A percentile compares a stretch with the other conserved stretches of the same genome.
Conservation (phyloP, 1,140 invertebrate species). For the Anadara kagoshimensis region DNA sequence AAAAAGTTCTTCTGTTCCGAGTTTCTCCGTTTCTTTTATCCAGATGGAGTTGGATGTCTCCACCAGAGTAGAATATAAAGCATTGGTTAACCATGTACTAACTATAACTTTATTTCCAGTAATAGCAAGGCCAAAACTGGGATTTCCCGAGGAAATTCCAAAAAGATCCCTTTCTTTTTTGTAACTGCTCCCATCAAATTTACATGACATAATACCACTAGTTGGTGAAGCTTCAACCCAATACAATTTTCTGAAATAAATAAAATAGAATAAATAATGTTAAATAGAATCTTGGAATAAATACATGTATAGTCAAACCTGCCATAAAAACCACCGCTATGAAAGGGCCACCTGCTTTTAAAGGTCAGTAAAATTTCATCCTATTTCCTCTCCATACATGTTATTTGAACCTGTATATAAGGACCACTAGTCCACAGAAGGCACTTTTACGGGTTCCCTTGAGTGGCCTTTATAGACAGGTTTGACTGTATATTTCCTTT, state of each 20-base stretch:
- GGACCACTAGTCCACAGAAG: too few relatives aligned
- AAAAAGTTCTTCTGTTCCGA: conserved; percentile 9
- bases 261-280: too few relatives aligned
- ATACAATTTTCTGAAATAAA: conserved; percentile 44
- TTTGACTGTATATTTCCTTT: too few relatives aligned
- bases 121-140: conserved; percentile 53
- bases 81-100: conserved; percentile 43
- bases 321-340: too few relatives aligned
- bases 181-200: conserved; percentile 46
- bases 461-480: too few relatives aligned
- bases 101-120: conserved; percentile 56
- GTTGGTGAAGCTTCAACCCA: conserved; percentile 53
- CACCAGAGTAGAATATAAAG: conserved; percentile 48
- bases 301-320: too few relatives aligned
- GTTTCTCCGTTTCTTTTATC: conserved; percentile 20
- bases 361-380: too few relatives aligned
- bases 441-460: too few relatives aligned
- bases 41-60: conserved; percentile 45
- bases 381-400: too few relatives aligned
- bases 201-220: conserved; percentile 52
- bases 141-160: conserved; percentile 26
- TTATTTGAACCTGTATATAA: too few relatives aligned
- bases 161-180: conserved; percentile 43
- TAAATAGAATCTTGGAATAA: too few relatives aligned
- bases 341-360: too few relatives aligned